Conservation (phyloP, 1,140 invertebrate species). For the Carposina sasakii region DNA sequence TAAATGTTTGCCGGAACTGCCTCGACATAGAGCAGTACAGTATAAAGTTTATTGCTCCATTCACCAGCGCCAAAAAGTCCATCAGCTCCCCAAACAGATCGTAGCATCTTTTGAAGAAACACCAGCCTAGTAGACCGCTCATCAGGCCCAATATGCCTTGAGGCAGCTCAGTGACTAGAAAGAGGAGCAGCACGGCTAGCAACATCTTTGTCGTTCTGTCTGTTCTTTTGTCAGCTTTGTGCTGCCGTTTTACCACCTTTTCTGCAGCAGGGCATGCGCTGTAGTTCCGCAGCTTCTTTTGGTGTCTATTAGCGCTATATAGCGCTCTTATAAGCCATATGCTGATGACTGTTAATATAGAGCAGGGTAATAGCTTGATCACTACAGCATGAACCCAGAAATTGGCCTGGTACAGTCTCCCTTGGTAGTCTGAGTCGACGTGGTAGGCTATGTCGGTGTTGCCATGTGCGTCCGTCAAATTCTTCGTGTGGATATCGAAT, state of each 20-base stretch:
- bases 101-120: slow-evolving; percentile 84
- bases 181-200: slow-evolving; percentile 88
- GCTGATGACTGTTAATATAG: slow-evolving; percentile 87
- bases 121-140: slow-evolving; percentile 80
- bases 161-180: slow-evolving; percentile 90
- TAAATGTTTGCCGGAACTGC: slow-evolving; percentile 92
- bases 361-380: slow-evolving; percentile 89
- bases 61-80: slow-evolving; percentile 93
- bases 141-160: slow-evolving; percentile 84
- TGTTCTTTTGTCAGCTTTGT: slow-evolving; percentile 79
- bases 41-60: slow-evolving; percentile 95
- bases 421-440: slow-evolving; percentile 77
- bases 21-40: slow-evolving; percentile 95
- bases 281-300: slow-evolving; percentile 78
- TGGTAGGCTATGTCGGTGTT: slow-evolving; percentile 75
- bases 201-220: slow-evolving; percentile 94
- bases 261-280: slow-evolving; percentile 69
- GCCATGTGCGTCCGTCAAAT: slow-evolving; percentile 40
- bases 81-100: slow-evolving; percentile 89
- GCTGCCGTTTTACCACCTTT: slow-evolving; percentile 63
- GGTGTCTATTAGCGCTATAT: slow-evolving; percentile 79
- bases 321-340: slow-evolving; percentile 84
- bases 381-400: slow-evolving; percentile 92
- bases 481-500: slow-evolving; percentile 65
- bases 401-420: slow-evolving; percentile 78